These are phyloP conservation scores for Gorsachius goisagi DNA, from an alignment of 2,113 vertebrate species.

Conservation along the genomic window DNA sequence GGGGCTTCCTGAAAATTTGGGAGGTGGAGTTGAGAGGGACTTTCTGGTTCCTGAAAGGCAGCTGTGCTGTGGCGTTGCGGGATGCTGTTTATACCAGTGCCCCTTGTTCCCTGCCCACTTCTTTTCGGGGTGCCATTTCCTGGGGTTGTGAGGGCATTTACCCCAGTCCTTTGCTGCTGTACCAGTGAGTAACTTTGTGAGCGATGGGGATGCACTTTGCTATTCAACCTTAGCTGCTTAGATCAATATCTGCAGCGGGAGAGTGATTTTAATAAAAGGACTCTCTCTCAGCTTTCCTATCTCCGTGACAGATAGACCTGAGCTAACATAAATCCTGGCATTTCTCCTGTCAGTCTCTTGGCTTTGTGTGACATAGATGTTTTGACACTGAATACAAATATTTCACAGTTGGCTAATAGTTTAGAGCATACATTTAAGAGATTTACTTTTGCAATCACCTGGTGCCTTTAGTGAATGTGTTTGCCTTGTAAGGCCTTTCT, in stretches of 20 bases:
- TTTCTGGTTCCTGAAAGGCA: neutral
- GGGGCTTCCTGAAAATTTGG: neutral
- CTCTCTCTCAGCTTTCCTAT: conserved; percentile 56
- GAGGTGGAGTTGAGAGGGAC: neutral
- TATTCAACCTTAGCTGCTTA: conserved; percentile 42
- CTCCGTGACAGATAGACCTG: conserved; percentile 61
- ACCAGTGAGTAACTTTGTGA: neutral
- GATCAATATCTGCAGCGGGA: conserved; percentile 62
- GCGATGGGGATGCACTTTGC: neutral
- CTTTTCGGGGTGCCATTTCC: neutral
- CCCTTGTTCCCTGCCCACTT: neutral
- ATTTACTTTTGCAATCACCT: conserved; percentile 40
- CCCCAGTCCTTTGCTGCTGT: neutral
- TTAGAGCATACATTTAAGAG: conserved; percentile 31
- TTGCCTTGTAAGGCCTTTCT: conserved; percentile 9
- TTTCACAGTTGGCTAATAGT: conserved; percentile 43
- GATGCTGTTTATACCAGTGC: neutral
- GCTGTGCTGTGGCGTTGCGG: accelerated
- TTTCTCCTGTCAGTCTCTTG: conserved; percentile 63
- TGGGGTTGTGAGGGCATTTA: neutral
- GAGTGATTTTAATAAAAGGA: conserved; percentile 68
- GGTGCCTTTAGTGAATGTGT: neutral
- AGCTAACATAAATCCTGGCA: conserved; percentile 62
- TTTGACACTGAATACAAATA: conserved; percentile 64
- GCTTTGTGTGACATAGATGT: conserved; percentile 36